These are phyloP conservation scores for Parochlus steinenii DNA, from an alignment of 2,888 invertebrate genomes.

Conservation along the genomic window DNA sequence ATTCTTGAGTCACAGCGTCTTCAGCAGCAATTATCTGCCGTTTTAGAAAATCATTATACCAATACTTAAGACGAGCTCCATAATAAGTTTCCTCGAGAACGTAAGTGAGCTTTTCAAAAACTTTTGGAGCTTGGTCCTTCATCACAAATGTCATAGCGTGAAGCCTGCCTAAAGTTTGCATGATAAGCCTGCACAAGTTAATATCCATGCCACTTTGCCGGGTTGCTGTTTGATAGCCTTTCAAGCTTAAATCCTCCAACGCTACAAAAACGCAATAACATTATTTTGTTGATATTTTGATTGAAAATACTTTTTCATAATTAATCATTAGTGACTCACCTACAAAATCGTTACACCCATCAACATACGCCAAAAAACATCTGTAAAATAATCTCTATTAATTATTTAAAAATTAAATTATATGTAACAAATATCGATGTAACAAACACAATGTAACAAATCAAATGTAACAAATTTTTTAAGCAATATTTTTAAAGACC, in stretches of 20 bases:
- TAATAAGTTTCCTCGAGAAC: slow-evolving; percentile 39
- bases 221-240: slow-evolving; percentile 30
- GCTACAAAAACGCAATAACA: no score
- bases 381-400: background rate
- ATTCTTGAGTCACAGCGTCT: slow-evolving; percentile 47
- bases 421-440: no score
- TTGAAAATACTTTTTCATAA: no score
- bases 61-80: slow-evolving; percentile 33
- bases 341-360: slow-evolving; percentile 38
- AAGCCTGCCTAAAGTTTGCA: slow-evolving; percentile 38
- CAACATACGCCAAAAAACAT: slow-evolving; percentile 31
- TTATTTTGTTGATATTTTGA: no score
- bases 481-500: no score
- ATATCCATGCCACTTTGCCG: slow-evolving; percentile 35
- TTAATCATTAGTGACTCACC: no score
- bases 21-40: slow-evolving; percentile 35
- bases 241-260: slow-evolving; percentile 35
- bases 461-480: no score
- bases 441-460: no score
- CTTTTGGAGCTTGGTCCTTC: slow-evolving; percentile 35
- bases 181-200: slow-evolving; percentile 33
- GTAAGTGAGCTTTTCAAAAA: slow-evolving; percentile 30
- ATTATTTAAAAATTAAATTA: no score
- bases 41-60: slow-evolving; percentile 40
- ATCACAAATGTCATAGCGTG: slow-evolving; percentile 43